Conservation (phyloP, 2,797 vertebrate genomes). For the Acestrorhynchus altus region DNA sequence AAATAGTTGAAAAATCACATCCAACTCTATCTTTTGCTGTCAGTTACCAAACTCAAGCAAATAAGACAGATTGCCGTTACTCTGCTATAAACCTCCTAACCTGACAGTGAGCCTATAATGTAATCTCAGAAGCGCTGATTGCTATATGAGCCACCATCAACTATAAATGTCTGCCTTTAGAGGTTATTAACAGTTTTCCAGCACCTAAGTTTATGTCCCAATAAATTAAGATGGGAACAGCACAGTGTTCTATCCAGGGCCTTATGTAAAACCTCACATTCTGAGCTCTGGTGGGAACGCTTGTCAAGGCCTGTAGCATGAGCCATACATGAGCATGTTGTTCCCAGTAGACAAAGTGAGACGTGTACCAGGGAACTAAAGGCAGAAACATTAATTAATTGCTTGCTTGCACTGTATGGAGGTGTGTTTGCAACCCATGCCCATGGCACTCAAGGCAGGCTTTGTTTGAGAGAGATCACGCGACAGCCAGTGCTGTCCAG, state of each 20-base stretch:
- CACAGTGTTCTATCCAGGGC: conserved; percentile 3
- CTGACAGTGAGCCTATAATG: not conserved
- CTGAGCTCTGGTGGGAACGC: conserved; percentile 28
- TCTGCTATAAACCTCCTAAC: conserved; percentile 31
- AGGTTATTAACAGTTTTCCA: conserved; percentile 15
- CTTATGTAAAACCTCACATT: conserved; percentile 12
- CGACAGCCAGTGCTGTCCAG: conserved; percentile 47
- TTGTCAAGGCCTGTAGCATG: conserved; percentile 8
- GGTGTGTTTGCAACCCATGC: conserved; percentile 28
- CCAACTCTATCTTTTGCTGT: conserved; percentile 8
- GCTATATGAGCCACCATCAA: conserved; percentile 29
- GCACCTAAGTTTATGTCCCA: not conserved
- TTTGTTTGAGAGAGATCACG: conserved; percentile 36
- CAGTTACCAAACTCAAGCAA: conserved; percentile 12
- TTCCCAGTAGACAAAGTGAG: conserved; percentile 15
- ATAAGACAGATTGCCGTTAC: conserved; percentile 5
- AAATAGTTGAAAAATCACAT: not conserved
- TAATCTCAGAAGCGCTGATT: conserved; percentile 39
- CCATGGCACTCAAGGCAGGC: conserved; percentile 31
- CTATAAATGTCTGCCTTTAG: conserved; percentile 38
- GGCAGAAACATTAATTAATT: conserved; percentile 19
- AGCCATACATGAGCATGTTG: not conserved
- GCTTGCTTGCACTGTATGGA: conserved; percentile 14
- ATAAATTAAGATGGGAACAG: conserved; percentile 24
- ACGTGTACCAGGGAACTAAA: conserved; percentile 14